These are phyloP conservation scores for Phoenoteleia sp. DNA, from an alignment of 2,888 invertebrate genomes.

Conservation along the genomic window DNA sequence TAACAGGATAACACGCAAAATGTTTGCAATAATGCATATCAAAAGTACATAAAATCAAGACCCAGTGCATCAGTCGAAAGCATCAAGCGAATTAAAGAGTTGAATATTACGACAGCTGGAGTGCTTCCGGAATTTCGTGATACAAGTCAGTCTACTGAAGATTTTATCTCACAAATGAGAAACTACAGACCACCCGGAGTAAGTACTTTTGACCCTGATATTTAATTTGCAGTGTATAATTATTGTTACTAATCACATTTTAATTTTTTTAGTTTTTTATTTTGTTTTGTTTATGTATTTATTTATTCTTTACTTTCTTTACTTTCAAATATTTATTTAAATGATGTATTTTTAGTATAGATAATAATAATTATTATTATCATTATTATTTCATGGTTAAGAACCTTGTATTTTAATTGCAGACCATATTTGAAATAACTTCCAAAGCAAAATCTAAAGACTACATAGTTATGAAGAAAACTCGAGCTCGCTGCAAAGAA, in stretches of 20 bases:
- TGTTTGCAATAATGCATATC: constrained; percentile 96
- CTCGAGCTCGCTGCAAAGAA: constrained; percentile 92
- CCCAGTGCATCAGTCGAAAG: constrained; percentile 96
- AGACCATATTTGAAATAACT: constrained; percentile 98
- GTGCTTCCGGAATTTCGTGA: constrained; percentile 88
- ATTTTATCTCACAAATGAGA: constrained; percentile 90
- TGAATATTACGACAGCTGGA: constrained; percentile 88
- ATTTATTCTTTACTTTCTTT: too few species aligned
- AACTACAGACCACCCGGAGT: constrained; percentile 92
- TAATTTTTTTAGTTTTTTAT: too few species aligned
- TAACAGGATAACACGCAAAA: constrained; percentile 89
- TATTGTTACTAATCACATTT: too few species aligned
- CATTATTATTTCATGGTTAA: too few species aligned
- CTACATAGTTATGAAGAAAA: constrained; percentile 95
- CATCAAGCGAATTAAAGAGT: constrained; percentile 93
- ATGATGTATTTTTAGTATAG: too few species aligned
- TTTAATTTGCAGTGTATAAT: too few species aligned
- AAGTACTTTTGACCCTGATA: constrained; percentile 82
- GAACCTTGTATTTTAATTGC: constrained; percentile 81
- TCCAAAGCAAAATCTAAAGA: constrained; percentile 93
- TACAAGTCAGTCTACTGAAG: constrained; percentile 73
- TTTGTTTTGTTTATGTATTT: too few species aligned
- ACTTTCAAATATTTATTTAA: too few species aligned
- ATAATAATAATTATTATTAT: too few species aligned
- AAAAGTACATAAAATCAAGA: constrained; percentile 95